Conservation (phyloP, 2,888 invertebrate species). For the Plebejus anna region DNA sequence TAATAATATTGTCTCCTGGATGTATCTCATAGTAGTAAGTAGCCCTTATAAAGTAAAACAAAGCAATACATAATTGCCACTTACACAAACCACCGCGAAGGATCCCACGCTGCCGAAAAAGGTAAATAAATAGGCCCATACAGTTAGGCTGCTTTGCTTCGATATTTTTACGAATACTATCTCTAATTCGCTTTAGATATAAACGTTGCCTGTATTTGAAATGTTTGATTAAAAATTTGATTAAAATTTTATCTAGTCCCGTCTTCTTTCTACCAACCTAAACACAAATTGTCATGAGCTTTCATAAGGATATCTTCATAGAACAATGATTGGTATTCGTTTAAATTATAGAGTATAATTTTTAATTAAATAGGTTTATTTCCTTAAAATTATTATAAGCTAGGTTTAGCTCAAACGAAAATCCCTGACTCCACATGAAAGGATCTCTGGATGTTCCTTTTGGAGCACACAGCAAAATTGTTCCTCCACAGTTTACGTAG, state of each 20-base stretch:
- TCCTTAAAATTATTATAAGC: too few species aligned
- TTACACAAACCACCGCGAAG: background rate
- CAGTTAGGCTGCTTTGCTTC: background rate
- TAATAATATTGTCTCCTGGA: too few species aligned
- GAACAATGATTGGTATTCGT: too few species aligned
- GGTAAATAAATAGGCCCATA: slow-evolving; percentile 16
- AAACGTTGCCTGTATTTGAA: background rate
- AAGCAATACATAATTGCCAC: slow-evolving; percentile 16
- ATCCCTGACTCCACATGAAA: too few species aligned
- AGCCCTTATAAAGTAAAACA: slow-evolving; percentile 3
- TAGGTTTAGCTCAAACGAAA: too few species aligned
- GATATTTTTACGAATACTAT: background rate
- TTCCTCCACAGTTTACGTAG: slow-evolving; percentile 31
- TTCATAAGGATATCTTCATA: too few species aligned
- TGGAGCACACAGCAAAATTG: background rate
- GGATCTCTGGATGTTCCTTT: background rate
- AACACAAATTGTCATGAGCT: too few species aligned
- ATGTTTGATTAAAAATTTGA: background rate
- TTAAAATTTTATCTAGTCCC: background rate
- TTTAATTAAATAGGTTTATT: too few species aligned
- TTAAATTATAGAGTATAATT: too few species aligned
- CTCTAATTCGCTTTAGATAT: background rate
- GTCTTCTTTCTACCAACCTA: background rate
- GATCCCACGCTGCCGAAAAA: slow-evolving; percentile 11
- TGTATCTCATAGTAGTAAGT: too few species aligned